These are phyloP conservation scores for Rousettus leschenaultii DNA, from an alignment of 2,113 vertebrate genomes.

Conservation along the genomic window DNA sequence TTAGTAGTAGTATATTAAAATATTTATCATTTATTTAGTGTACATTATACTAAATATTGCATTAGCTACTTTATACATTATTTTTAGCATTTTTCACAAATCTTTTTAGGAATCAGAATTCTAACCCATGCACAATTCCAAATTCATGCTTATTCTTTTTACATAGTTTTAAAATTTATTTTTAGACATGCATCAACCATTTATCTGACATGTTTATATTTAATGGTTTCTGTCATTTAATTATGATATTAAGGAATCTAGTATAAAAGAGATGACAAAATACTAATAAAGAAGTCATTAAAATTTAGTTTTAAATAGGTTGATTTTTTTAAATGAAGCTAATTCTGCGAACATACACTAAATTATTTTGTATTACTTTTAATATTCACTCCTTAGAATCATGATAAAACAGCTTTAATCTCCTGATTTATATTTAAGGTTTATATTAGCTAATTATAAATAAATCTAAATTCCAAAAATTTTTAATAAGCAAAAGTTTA, in stretches of 20 bases:
- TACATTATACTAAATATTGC: not conserved
- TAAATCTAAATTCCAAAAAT: not conserved
- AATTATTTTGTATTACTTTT: not conserved
- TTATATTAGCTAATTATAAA: not conserved
- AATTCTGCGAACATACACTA: not conserved
- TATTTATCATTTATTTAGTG: not conserved
- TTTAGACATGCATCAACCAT: not conserved
- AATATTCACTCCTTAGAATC: not conserved
- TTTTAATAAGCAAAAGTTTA: not conserved
- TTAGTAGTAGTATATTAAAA: not conserved
- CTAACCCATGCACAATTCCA: not conserved
- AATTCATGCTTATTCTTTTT: not conserved
- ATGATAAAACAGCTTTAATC: not conserved
- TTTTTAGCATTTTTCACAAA: not conserved
- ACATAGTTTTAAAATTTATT: not conserved
- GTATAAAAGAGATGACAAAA: not conserved
- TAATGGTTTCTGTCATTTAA: not conserved
- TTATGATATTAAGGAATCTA: not conserved
- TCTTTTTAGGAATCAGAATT: not conserved
- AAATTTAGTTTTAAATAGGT: not conserved
- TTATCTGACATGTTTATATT: not conserved
- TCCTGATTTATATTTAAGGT: not conserved
- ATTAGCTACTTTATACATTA: not conserved
- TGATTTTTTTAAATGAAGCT: not conserved
- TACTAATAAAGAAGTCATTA: not conserved